Conservation (phyloP, 2,797 vertebrate species). For the Crocidura indochinensis region DNA sequence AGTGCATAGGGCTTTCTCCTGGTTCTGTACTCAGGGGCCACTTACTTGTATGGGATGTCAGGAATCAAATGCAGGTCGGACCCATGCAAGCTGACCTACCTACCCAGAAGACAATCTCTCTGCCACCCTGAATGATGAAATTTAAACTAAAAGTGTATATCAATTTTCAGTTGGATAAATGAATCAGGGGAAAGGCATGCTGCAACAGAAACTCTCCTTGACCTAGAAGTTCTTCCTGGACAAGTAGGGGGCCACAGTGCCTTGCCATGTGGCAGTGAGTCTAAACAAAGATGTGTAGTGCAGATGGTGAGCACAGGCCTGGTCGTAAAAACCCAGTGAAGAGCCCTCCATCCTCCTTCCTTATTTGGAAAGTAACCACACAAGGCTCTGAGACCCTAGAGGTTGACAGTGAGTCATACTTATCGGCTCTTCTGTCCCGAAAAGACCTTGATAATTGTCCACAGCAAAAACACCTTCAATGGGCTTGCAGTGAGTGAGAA, state of each 20-base stretch:
- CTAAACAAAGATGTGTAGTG: background rate
- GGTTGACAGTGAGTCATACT: too few species aligned
- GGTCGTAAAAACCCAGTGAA: background rate
- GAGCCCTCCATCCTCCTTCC: background rate
- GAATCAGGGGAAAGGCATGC: background rate
- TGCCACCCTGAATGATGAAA: background rate
- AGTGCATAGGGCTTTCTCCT: too few species aligned
- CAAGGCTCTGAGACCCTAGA: background rate
- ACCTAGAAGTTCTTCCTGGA: background rate
- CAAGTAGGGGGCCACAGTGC: too few species aligned
- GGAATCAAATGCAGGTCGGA: too few species aligned
- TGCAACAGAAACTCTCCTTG: slow-evolving; percentile 2
- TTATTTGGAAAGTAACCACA: background rate
- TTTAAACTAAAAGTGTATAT: background rate
- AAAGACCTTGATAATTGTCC: background rate
- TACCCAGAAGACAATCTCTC: background rate
- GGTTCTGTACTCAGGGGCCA: too few species aligned
- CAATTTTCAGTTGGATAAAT: background rate
- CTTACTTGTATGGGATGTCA: too few species aligned
- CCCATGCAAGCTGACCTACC: too few species aligned
- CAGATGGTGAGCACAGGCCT: background rate
- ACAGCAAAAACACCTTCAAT: background rate
- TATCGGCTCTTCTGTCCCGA: background rate
- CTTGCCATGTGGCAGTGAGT: too few species aligned
- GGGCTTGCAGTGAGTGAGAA: background rate